phyloP scores from a whole-genome alignment of 2,888 invertebrate genomes.

The Tubiluchus corallicola region DNA sequence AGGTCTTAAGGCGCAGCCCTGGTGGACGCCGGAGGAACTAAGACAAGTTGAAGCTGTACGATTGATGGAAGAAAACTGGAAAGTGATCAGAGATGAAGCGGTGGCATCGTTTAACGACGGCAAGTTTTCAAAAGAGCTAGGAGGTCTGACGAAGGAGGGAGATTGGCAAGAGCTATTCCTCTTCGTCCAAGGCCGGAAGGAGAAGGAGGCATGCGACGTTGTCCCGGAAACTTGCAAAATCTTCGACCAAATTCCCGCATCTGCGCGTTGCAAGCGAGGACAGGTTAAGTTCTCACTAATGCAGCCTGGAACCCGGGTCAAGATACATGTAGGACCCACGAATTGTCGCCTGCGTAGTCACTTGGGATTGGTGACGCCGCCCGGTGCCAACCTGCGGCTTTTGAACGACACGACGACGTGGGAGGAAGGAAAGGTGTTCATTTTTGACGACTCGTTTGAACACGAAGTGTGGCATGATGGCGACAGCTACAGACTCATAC shows the following conservation, averaged over 20 bases:
- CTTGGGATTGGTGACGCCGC: conserved; percentile 57
- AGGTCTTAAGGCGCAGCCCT: conserved; percentile 48
- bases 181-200: conserved; percentile 44
- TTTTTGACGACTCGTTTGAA: conserved; percentile 84
- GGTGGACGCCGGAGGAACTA: conserved; percentile 57
- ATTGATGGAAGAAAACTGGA: conserved; percentile 50
- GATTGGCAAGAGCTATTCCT: conserved; percentile 68
- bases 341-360: conserved; percentile 69
- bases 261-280: conserved; percentile 49
- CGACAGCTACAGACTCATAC: conserved; percentile 47
- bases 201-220: conserved; percentile 42
- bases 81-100: conserved; percentile 49
- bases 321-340: conserved; percentile 73
- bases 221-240: conserved; percentile 57
- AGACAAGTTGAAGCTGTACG: conserved; percentile 12
- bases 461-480: conserved; percentile 89
- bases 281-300: conserved; percentile 70
- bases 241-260: conserved; percentile 45
- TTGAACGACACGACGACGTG: conserved; percentile 48
- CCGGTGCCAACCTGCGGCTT: conserved; percentile 52
- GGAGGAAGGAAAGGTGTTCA: conserved; percentile 48
- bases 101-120: conserved; percentile 33
- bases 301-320: conserved; percentile 61
- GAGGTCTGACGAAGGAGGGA: conserved; percentile 51
- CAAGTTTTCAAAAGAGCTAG: conserved; percentile 35